Percentiles rank a stretch among this genome's conserved stretches.
Conservation (phyloP, 2,888 invertebrate genomes). For the Laothoe populi region DNA sequence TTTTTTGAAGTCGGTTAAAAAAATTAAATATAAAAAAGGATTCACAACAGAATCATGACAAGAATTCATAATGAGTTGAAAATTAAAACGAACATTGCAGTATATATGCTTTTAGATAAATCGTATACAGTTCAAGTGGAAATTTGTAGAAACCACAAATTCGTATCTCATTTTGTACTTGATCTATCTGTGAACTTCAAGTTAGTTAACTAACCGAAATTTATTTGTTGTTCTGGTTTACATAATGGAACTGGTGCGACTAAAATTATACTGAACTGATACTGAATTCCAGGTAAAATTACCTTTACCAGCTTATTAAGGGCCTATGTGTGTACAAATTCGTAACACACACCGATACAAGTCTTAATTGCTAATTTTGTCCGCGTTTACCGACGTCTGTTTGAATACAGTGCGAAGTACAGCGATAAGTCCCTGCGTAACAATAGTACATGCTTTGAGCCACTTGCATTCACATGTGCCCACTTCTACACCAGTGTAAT, state of each 20-base stretch:
- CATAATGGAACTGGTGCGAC: slow-evolving; percentile 57
- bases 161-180: slow-evolving; percentile 38
- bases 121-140: not conserved
- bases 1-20: not conserved
- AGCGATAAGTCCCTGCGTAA: slow-evolving; percentile 55
- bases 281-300: slow-evolving; percentile 63
- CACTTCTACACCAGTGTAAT: slow-evolving; percentile 70
- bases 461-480: slow-evolving; percentile 62
- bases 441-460: slow-evolving; percentile 51
- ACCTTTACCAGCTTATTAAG: slow-evolving; percentile 64
- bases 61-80: too few species aligned
- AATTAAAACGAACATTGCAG: too few species aligned
- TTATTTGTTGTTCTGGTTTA: slow-evolving; percentile 60
- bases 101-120: not conserved
- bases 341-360: too few species aligned
- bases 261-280: slow-evolving; percentile 63
- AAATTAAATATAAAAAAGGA: not conserved
- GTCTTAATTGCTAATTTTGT: slow-evolving; percentile 67
- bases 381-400: slow-evolving; percentile 60
- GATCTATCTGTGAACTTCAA: slow-evolving; percentile 55
- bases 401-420: slow-evolving; percentile 45
- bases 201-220: slow-evolving; percentile 63
- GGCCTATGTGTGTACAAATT: too few species aligned
- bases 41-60: not conserved
- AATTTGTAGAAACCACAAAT: slow-evolving; percentile 37